Evolutionary conservation across 2,888 invertebrate genomes (phyloP).

Genomic region (Temnothorax ravouxi): DNA sequence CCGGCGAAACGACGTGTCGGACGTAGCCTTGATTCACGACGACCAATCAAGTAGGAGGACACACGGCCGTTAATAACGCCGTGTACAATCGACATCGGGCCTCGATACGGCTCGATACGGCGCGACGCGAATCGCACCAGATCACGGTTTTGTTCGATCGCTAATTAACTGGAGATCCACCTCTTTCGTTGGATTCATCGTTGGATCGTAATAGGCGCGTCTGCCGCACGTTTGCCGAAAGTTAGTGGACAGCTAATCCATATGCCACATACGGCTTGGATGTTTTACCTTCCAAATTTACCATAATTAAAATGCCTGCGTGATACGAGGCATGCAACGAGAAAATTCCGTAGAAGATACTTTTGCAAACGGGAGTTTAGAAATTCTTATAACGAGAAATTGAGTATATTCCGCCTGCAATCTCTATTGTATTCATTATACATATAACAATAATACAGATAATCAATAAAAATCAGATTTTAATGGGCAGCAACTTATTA

Average conservation of each 20-base stretch:
- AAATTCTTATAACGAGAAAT: constrained; percentile 3
- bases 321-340: neutral
- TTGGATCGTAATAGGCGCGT: constrained; percentile 53
- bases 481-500: neutral
- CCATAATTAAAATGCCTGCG: constrained; percentile 7
- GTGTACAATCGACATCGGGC: constrained; percentile 73
- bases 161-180: constrained; percentile 77
- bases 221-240: neutral
- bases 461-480: constrained; percentile 7
- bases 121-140: constrained; percentile 59
- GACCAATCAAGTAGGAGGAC: constrained; percentile 73
- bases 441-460: neutral
- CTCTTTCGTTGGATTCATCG: constrained; percentile 66
- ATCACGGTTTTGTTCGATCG: constrained; percentile 75
- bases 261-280: neutral
- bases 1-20: constrained; percentile 73
- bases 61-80: constrained; percentile 75
- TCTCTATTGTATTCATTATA: neutral
- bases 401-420: neutral
- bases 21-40: constrained; percentile 73
- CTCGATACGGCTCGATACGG: constrained; percentile 68
- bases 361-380: neutral
- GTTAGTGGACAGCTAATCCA: neutral
- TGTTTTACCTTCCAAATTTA: neutral
- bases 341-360: neutral